phyloP scores from a whole-genome alignment of 1,140 invertebrate species.

The Drosophila ironensis region DNA sequence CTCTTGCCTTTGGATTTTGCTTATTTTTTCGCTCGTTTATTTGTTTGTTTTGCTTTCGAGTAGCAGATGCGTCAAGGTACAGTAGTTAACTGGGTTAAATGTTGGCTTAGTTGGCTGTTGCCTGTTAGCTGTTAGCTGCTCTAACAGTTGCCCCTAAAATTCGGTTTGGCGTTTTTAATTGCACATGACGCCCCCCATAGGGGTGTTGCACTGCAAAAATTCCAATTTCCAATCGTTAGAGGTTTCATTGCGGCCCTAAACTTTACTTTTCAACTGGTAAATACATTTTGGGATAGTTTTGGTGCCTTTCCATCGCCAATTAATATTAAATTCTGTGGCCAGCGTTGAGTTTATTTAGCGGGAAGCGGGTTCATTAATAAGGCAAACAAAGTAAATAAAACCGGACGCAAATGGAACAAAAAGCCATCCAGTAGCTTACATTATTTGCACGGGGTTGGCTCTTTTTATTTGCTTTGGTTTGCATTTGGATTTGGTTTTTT shows the following conservation, averaged over 20 bases:
- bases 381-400: slow-evolving; percentile 37
- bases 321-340: slow-evolving; percentile 39
- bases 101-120: slow-evolving; percentile 19
- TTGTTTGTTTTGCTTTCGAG: slow-evolving; percentile 11
- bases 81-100: slow-evolving; percentile 45
- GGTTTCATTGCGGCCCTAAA: too few relatives aligned
- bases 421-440: slow-evolving; percentile 15
- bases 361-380: slow-evolving; percentile 62
- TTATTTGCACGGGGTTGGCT: slow-evolving; percentile 19
- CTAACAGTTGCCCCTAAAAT: slow-evolving; percentile 13
- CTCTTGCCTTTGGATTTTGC: slow-evolving; percentile 6
- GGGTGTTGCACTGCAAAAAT: background rate
- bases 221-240: too few relatives aligned
- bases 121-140: slow-evolving; percentile 4
- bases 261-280: background rate
- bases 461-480: slow-evolving; percentile 13
- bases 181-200: background rate
- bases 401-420: slow-evolving; percentile 5
- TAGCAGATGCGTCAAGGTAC: slow-evolving; percentile 35
- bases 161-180: slow-evolving; percentile 30
- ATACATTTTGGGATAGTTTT: background rate
- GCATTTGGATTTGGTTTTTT: too few relatives aligned
- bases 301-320: slow-evolving; percentile 21
- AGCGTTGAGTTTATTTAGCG: slow-evolving; percentile 29
- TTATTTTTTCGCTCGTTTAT: background rate